Evolutionary conservation across 2,888 invertebrate genomes (phyloP), one percentile per base, ranked within the genome.

Genomic region (Volucella inanis): DNA sequence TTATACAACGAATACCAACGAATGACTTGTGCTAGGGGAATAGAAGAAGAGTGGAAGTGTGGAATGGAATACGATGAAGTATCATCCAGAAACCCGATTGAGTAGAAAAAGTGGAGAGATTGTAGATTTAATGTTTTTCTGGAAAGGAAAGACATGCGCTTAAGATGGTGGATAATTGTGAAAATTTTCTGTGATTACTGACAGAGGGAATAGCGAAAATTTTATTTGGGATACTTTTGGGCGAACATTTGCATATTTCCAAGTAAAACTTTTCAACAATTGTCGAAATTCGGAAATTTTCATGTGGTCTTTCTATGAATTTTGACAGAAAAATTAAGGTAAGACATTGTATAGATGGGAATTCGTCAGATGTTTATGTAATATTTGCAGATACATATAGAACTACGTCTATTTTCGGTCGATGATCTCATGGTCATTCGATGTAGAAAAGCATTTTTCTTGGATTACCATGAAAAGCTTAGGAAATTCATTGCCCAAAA

Each of bases 141-240:
- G 71, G 64, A 78, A 78, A 22, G 41, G 18, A 45, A 39, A 52
- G 65, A 10, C 78, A 78, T 78, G 78, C 78, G 78, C 78, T 15
- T 1, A 45, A 65, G 41, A 59, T 64, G 45, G 59, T 65, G 50
- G 70, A 71, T 31, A 39, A 47, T 15, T 54, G 12, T 38, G 59
- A 45, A 47, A 54, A 61, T 54, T 15, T 57, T 50, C 39, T 8
- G 8, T 22, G 49, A 39, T 57, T 15, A 38, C 18, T 57, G 12
- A 38, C 18, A 12, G 22, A 38, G 39, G 10, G 41, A 59, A 54
- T 14, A 41, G 43, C 0, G 6, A 31, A n/a, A 54, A 43, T 14
- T 31, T 14, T 0, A 43, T 38, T 52, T 65, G 6, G 6, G 6
- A 0, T 31, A 4, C 0, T 31, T 31, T 31, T 31, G 31, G 31